phyloP scores from a whole-genome alignment of 37 sponge, comb jelly and placozoan genomes.

The Cliona cf. orientalis region DNA sequence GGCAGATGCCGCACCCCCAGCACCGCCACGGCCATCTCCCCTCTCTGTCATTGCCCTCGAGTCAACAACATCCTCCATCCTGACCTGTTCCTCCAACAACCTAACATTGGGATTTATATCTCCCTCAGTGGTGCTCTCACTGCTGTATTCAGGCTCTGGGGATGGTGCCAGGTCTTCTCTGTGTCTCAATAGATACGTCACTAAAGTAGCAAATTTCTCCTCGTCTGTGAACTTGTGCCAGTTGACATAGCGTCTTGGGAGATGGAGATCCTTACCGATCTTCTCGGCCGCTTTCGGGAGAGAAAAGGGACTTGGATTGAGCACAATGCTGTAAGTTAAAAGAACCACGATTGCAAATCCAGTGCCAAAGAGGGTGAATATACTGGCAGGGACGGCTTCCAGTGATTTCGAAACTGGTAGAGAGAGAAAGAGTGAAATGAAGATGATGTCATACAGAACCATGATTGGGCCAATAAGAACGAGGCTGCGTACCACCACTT shows the following conservation, averaged over 20 bases:
- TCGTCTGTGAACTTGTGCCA: constrained; percentile 28
- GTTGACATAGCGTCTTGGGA: constrained; percentile 6
- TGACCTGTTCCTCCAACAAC: no score
- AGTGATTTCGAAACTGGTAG: constrained; percentile 21
- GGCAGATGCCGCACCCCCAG: no score
- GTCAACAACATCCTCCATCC: no score
- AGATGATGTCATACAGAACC: constrained; percentile 17
- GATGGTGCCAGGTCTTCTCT: no score
- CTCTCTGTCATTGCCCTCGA: no score
- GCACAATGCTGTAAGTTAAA: constrained; percentile 35
- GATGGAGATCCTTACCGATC: constrained; percentile 16
- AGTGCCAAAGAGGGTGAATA: constrained; percentile 33
- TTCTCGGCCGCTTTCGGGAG: neutral
- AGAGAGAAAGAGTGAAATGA: constrained; percentile 9
- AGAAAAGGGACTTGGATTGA: constrained; percentile 19
- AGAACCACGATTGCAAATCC: constrained; percentile 27
- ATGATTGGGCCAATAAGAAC: constrained; percentile 5
- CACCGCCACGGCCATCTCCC: no score
- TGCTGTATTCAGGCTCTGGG: no score
- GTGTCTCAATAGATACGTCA: no score
- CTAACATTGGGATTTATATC: no score
- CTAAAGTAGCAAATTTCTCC: constrained; percentile 43
- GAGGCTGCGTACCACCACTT: neutral
- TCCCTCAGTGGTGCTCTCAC: no score
- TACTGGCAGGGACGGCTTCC: constrained; percentile 21